Evolutionary conservation across 2,888 invertebrate species (phyloP).

Genomic region (Volucella zonaria): DNA sequence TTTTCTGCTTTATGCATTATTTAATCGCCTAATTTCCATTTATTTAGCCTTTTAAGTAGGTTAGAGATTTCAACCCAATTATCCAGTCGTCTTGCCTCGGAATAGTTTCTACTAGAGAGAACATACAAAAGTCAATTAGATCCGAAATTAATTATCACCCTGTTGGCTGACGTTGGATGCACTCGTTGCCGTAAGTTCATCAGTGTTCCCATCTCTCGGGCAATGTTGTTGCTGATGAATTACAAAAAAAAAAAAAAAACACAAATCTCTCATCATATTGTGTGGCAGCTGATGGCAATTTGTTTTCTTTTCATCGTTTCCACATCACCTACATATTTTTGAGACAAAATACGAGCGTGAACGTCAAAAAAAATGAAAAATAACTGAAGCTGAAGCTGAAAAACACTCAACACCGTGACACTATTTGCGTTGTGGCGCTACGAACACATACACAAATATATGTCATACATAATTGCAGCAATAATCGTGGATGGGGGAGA

Average conservation of each 20-base stretch:
- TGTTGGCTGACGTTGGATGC: not conserved
- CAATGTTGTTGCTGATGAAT: conserved; percentile 33
- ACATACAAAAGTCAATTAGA: conserved; percentile 59
- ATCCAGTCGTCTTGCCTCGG: conserved; percentile 18
- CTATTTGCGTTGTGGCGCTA: conserved; percentile 59
- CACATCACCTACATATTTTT: conserved; percentile 28
- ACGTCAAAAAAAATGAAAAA: conserved; percentile 33
- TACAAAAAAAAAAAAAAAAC: conserved; percentile 3
- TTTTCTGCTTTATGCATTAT: conserved; percentile 49
- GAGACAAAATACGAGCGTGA: not conserved
- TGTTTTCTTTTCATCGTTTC: conserved; percentile 29
- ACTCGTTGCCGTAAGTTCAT: not conserved
- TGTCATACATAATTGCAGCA: conserved; percentile 15
- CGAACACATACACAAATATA: conserved; percentile 9
- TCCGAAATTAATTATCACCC: conserved; percentile 55
- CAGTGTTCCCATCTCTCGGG: not conserved
- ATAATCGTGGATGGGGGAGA: conserved; percentile 19
- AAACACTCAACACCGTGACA: conserved; percentile 55
- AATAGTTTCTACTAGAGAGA: conserved; percentile 16
- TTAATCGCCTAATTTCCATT: conserved; percentile 54
- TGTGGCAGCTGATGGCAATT: conserved; percentile 37
- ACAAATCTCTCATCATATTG: conserved; percentile 2
- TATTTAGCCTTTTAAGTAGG: conserved; percentile 47
- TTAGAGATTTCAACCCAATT: conserved; percentile 62
- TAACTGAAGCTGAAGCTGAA: conserved; percentile 33